Percentiles rank a stretch among this genome's conserved stretches.
Evolutionary conservation across 2,797 vertebrate species (phyloP).

Genomic region (Babyrousa celebensis): DNA sequence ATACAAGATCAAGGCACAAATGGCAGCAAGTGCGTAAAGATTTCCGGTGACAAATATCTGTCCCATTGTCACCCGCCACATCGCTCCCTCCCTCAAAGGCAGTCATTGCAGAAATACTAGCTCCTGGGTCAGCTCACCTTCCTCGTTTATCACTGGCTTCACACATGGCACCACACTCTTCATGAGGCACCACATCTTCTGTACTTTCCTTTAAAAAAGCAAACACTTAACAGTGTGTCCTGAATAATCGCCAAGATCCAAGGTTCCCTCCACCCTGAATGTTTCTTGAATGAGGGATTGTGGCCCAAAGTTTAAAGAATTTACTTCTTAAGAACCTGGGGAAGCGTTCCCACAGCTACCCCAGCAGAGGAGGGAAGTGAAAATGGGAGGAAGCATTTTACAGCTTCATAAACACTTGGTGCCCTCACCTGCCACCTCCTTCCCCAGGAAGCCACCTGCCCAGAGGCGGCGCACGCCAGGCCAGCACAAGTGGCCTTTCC

Average conservation of each 20-base stretch:
- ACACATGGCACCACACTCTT: neutral
- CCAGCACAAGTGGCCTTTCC: no score
- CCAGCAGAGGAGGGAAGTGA: neutral
- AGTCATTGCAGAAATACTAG: neutral
- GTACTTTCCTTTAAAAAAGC: neutral
- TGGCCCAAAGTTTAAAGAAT: neutral
- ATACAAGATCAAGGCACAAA: neutral
- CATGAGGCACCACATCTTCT: no score
- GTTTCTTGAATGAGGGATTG: slow-evolving; percentile 22
- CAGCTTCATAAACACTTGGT: neutral
- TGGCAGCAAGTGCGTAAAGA: neutral
- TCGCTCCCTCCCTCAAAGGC: neutral
- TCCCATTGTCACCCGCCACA: no score
- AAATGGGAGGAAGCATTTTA: neutral
- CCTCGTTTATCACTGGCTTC: neutral
- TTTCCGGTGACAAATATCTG: neutral
- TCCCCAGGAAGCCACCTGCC: neutral
- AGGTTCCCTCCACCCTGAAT: neutral
- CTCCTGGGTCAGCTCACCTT: neutral
- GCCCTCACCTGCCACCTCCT: neutral
- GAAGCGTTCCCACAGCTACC: neutral
- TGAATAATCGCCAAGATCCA: neutral
- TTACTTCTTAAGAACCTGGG: slow-evolving; percentile 6
- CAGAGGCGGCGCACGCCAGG: neutral
- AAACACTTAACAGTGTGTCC: neutral